Evolutionary conservation across 1,140 invertebrate genomes (phyloP), one percentile per base, ranked within the genome.

Genomic region (Drosophila arawakana): DNA sequence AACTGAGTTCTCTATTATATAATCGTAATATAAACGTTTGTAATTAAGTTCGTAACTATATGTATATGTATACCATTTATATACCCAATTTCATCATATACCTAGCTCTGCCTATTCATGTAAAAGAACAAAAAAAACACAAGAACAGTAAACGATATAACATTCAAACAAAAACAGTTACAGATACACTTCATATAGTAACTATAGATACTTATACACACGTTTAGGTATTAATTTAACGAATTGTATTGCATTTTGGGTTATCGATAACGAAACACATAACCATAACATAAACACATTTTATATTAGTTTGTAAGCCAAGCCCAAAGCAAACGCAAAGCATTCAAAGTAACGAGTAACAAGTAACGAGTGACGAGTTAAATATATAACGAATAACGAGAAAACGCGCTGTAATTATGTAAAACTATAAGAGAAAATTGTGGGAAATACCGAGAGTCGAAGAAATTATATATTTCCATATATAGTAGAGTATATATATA

Each of bases 1-100:
- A 73, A 69, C 71, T 55, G 58, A 73, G 71, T 69, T 73, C 71
- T 61, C 65, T 73, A 73, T 61, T 68, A 69, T 73, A 73, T 49
- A 61, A 69, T 69, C 57, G 25, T 30, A 30, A 30, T 30, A 30
- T 30, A 30, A 30, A 5, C 25, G 25, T 30, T 61, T 58, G 50
- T 73, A 70, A 72, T 60, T 15, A 71, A 76, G 73, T 52, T 54
- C 61, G 65, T 73, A 73, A 63, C 68, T 73, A 73, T 67, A 18
- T 67, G n/a, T 58, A 49, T 58, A 59, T 47, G 9, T 55, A 13
- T 46, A 54, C 15, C 10, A 49, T 41, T 41, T 11, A 61, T 44
- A 54, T 50, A 11, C 7, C 39, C 44, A 39, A 55, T 61, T 39
- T 46, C 35, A 37, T 30, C 21, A 47, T 34, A 61, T 61, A 61